Evolutionary conservation across 2,888 invertebrate species (phyloP).

Genomic region (Brenthis daphne): DNA sequence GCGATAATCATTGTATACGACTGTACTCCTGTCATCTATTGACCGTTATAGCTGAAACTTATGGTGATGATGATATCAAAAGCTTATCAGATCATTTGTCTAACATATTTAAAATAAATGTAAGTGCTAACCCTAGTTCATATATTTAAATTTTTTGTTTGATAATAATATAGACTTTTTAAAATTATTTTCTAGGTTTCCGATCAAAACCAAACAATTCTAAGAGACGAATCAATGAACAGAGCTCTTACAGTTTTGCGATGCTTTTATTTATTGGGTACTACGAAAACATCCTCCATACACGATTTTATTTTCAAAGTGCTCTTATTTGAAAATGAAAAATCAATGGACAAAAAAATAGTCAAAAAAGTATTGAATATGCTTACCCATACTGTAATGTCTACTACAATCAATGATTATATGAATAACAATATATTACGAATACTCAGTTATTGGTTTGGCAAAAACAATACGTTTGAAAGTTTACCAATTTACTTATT

Average conservation of each 20-base stretch:
- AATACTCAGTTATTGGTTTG: constrained; percentile 77
- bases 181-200: constrained; percentile 59
- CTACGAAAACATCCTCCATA: constrained; percentile 74
- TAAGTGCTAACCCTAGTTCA: constrained; percentile 47
- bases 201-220: constrained; percentile 61
- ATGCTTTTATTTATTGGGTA: constrained; percentile 77
- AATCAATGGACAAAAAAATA: constrained; percentile 67
- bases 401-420: constrained; percentile 56
- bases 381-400: constrained; percentile 54
- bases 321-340: constrained; percentile 77
- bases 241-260: constrained; percentile 83
- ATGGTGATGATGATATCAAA: constrained; percentile 51
- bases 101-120: constrained; percentile 65
- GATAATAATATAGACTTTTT: not conserved
- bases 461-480: constrained; percentile 56
- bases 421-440: constrained; percentile 71
- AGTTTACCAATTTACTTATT: constrained; percentile 71
- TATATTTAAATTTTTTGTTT: not conserved
- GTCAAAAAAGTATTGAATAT: constrained; percentile 71
- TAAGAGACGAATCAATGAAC: constrained; percentile 82
- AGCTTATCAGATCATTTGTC: constrained; percentile 49
- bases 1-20: constrained; percentile 60
- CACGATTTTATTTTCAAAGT: constrained; percentile 79
- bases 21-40: constrained; percentile 67
- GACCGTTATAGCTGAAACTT: constrained; percentile 47